Percentiles rank a stretch among this genome's conserved stretches.
Evolutionary conservation across 2,888 invertebrate species (phyloP).

Genomic region (Trypoxylon attenuatum): DNA sequence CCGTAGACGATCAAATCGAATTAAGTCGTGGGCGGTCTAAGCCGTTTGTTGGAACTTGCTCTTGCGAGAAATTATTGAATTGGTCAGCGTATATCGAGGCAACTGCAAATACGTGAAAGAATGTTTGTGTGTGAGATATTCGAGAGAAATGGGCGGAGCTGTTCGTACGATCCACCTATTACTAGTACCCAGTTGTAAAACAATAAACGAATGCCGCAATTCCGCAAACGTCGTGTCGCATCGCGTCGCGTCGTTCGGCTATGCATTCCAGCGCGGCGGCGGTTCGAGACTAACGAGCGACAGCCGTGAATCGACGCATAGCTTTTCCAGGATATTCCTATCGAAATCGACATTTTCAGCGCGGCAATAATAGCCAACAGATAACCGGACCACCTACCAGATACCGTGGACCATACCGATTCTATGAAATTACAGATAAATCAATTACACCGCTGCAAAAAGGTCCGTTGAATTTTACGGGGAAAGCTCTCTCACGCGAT

Average conservation of each 20-base stretch:
- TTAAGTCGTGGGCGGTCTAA: no score
- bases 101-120: no score
- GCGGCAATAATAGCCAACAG: slow-evolving; percentile 31
- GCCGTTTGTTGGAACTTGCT: background rate
- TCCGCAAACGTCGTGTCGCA: no score
- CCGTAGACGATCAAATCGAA: background rate
- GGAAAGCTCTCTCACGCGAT: no score
- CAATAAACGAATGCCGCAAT: slow-evolving; percentile 36
- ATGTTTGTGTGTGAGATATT: no score
- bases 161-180: background rate
- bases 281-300: slow-evolving; percentile 40
- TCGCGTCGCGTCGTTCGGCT: background rate
- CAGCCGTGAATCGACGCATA: slow-evolving; percentile 24
- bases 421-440: slow-evolving; percentile 18
- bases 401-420: background rate
- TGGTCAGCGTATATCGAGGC: no score
- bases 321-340: slow-evolving; percentile 38
- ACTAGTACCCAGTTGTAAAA: slow-evolving; percentile 20
- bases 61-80: background rate
- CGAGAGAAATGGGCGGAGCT: no score
- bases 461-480: no score
- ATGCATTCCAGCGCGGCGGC: slow-evolving; percentile 31
- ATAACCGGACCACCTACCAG: slow-evolving; percentile 9
- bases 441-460: slow-evolving; percentile 21
- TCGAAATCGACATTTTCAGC: slow-evolving; percentile 40